Base-by-base conservation (phyloP, 2,113 vertebrate species). In the Urocitellus parryii region DNA sequence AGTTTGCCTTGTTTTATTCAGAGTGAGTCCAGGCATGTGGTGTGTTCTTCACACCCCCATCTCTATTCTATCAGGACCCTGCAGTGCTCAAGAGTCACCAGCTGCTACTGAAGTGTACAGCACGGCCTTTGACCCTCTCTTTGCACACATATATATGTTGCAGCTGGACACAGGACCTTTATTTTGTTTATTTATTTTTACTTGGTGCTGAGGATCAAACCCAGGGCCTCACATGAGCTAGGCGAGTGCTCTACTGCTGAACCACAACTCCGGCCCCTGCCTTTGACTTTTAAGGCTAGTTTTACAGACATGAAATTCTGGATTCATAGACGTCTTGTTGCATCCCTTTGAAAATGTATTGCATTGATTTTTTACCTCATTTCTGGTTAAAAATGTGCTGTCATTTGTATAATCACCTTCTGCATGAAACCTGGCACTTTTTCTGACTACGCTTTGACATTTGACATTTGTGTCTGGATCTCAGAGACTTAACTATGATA, bases 31-130 rank as follows among this genome's bases (percentile, higher is more conserved):
- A 34, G 20, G 51, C 70, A 63, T 67, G 25, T 20, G 20, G 11
- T 67, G 29, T 51, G 51, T 27, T 1, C 42, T 20, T 34, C 37
- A 29, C 22, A 51, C 34, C 12, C 48, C 20, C 32, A 29, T 9
- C 82, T 88, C 27, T 61, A 34, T 14, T 14, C 84, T n/a, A 32
- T 27, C 10, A 22, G 4, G 34, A 14, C 16, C 39, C 18, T 9
- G 39, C 39, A 1, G 24, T 3, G 48, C 5, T 29, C 22, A 16
- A 0, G 4, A 22, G n/a, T 14, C 29, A 29, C 45, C 6, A 3
- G 17, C 4, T 34, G 63, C n/a, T 6, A 1, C 16, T 7, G 65
- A 8, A 2, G 13, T 4, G 3, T 8, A 42, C 14, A 25, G 29
- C 78, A 34, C 34, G 32, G 27, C 13, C 74, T 8, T 16, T 20